Conservation (phyloP, 64 coral and sea anemone genomes). For the Stylophora pistillata region DNA sequence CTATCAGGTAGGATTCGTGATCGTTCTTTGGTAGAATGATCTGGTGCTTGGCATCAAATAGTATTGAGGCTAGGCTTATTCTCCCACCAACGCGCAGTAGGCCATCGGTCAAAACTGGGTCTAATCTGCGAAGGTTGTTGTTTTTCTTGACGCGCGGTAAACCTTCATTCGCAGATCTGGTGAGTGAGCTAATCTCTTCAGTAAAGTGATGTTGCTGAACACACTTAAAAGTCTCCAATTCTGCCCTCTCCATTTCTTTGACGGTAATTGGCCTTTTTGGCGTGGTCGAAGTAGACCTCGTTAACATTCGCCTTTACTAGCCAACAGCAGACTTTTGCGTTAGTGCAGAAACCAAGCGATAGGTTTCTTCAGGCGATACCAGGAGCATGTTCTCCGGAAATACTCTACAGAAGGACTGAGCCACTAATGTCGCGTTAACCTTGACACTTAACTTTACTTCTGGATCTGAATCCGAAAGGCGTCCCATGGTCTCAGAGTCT, state of each 20-base stretch:
- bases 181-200: background rate
- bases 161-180: too few relatives aligned
- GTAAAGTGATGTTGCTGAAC: background rate
- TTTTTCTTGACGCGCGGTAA: background rate
- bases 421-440: background rate
- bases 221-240: slow-evolving; percentile 1
- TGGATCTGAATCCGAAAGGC: slow-evolving; percentile 24
- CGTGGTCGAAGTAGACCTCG: too few relatives aligned
- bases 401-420: background rate
- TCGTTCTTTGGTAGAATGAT: background rate
- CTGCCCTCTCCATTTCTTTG: background rate
- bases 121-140: background rate
- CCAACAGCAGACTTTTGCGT: background rate
- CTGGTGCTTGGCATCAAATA: background rate
- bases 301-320: background rate
- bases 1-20: background rate
- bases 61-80: background rate
- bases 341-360: background rate
- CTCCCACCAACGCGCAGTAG: background rate
- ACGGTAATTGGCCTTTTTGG: background rate
- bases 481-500: background rate
- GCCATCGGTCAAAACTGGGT: background rate
- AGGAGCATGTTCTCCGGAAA: background rate
- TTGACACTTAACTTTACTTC: slow-evolving; percentile 44
- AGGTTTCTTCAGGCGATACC: background rate